phyloP scores from a whole-genome alignment of 2,113 vertebrate species.

The Trematomus loennbergii region DNA sequence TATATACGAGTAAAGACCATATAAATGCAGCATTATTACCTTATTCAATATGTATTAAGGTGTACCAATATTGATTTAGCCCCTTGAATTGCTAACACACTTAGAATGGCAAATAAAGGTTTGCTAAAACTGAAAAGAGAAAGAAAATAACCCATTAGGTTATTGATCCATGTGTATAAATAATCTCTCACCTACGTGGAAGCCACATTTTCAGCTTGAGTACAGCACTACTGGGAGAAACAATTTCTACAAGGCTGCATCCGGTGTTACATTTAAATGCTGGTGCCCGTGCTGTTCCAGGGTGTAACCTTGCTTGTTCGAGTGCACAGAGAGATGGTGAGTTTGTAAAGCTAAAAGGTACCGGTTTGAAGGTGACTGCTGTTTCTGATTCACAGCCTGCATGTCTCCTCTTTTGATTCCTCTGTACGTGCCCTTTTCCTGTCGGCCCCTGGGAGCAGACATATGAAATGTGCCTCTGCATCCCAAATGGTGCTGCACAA shows the following conservation, averaged over 20 bases:
- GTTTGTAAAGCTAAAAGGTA: constrained; percentile 21
- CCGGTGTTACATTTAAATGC: constrained; percentile 20
- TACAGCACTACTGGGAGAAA: not conserved
- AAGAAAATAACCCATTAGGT: not conserved
- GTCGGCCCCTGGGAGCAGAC: constrained; percentile 36
- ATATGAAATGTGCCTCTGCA: constrained; percentile 48
- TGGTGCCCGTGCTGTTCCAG: constrained; percentile 9
- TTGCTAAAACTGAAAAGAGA: constrained; percentile 6
- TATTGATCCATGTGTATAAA: not conserved
- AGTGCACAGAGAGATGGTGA: constrained; percentile 25
- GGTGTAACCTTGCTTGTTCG: constrained; percentile 26
- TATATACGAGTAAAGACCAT: not conserved
- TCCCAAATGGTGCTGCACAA: constrained; percentile 14
- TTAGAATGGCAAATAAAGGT: not conserved
- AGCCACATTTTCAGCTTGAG: not conserved
- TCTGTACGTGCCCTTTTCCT: constrained; percentile 18
- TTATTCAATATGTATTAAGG: constrained; percentile 10
- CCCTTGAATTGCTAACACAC: not conserved
- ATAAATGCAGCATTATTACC: not conserved
- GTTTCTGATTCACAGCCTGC: constrained; percentile 50
- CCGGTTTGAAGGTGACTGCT: constrained; percentile 52
- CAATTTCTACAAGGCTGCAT: constrained; percentile 20
- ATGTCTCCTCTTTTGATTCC: constrained; percentile 48
- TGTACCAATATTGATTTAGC: not conserved
- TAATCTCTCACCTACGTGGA: not conserved